Conservation (phyloP, 2,797 vertebrate genomes). For the Cottoperca gobio region DNA sequence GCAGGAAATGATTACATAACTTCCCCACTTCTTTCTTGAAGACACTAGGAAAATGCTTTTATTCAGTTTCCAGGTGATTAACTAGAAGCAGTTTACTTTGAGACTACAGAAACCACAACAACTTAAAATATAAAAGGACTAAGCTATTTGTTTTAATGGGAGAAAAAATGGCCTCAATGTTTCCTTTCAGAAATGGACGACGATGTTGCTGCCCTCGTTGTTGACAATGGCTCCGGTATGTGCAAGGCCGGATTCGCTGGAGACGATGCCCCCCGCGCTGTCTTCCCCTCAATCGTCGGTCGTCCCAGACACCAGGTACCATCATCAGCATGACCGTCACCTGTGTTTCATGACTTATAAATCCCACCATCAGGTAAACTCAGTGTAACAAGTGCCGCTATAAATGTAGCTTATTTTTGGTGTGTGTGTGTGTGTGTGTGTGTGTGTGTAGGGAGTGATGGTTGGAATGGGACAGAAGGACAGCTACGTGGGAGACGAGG, state of each 20-base stretch:
- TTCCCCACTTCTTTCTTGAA: not conserved
- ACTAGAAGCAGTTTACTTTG: no score
- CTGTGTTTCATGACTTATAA: rapidly evolving
- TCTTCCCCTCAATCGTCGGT: conserved; percentile 91
- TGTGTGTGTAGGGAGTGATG: conserved; percentile 89
- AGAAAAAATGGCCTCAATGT: no score
- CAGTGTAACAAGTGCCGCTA: no score
- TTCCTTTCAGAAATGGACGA: conserved; percentile 83
- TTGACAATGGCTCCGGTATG: conserved; percentile 92
- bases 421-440: no score
- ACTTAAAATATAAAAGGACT: no score
- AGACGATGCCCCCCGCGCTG: conserved; percentile 90
- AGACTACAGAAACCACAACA: not conserved
- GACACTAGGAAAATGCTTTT: no score
- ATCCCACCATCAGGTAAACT: rapidly evolving
- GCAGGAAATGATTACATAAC: not conserved
- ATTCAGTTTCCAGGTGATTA: no score
- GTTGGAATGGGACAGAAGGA: conserved; percentile 98
- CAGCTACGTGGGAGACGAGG: conserved; percentile 94
- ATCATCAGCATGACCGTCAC: not conserved
- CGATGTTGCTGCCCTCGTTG: conserved; percentile 90
- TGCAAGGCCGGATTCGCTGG: conserved; percentile 93
- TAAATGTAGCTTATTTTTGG: no score
- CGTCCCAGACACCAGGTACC: conserved; percentile 67
- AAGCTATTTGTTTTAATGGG: no score